Percentiles rank a stretch among this genome's conserved stretches.
phyloP scores from a whole-genome alignment of 2,888 invertebrate genomes.

The Dorcus parallelipipedus region DNA sequence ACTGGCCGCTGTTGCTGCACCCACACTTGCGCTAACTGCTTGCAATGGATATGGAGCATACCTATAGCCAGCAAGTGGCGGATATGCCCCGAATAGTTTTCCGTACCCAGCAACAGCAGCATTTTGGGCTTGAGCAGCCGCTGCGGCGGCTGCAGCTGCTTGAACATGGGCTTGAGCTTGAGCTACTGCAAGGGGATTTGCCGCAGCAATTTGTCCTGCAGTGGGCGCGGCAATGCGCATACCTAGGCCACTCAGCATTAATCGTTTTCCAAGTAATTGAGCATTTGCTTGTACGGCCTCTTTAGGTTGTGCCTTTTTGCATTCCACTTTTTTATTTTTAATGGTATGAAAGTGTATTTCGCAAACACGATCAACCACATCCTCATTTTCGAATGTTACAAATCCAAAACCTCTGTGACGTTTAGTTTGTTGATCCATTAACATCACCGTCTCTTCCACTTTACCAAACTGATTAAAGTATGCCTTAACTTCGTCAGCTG shows the following conservation, averaged over 20 bases:
- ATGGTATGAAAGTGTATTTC: constrained; percentile 91
- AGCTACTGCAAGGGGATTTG: constrained; percentile 56
- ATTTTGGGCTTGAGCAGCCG: constrained; percentile 57
- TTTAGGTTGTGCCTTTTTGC: constrained; percentile 89
- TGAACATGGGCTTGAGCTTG: constrained; percentile 41
- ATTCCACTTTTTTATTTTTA: constrained; percentile 87
- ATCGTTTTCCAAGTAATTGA: constrained; percentile 64
- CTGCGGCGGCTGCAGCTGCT: constrained; percentile 48
- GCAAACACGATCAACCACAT: constrained; percentile 88
- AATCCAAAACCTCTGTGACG: constrained; percentile 89
- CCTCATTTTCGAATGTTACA: constrained; percentile 88
- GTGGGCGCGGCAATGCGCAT: constrained; percentile 61
- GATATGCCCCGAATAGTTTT: constrained; percentile 63
- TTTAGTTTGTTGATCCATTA: constrained; percentile 92
- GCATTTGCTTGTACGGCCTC: constrained; percentile 74
- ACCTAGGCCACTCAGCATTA: constrained; percentile 70
- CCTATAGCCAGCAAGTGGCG: constrained; percentile 56
- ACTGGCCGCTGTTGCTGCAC: constrained; percentile 52
- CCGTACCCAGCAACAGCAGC: constrained; percentile 64
- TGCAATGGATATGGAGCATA: constrained; percentile 63
- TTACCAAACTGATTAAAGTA: constrained; percentile 89
- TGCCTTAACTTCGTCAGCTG: constrained; percentile 85
- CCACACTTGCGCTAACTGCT: constrained; percentile 49
- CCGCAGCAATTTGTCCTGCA: constrained; percentile 57
- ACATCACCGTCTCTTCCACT: constrained; percentile 88